Evolutionary conservation across 2,113 vertebrate species (phyloP).

Genomic region (Myrmophylax atrothorax): DNA sequence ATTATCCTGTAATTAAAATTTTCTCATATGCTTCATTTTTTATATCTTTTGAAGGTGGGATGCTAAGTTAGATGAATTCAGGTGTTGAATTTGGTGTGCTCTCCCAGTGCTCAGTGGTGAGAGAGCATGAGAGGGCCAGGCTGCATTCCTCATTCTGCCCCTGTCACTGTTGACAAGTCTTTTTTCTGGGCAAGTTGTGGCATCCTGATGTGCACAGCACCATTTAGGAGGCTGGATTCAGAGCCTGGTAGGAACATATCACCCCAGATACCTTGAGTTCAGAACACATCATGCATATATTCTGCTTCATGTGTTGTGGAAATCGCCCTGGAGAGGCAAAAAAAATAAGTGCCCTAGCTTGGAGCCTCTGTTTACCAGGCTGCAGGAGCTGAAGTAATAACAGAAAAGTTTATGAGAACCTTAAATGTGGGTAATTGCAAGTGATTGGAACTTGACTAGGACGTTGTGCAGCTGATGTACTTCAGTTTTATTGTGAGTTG

Average conservation of each 20-base stretch:
- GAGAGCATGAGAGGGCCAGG: neutral
- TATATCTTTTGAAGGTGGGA: neutral
- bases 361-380: neutral
- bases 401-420: neutral
- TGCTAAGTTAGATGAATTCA: neutral
- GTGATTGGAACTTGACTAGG: neutral
- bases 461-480: neutral
- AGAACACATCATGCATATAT: fast-evolving
- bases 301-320: neutral
- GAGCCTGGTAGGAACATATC: neutral
- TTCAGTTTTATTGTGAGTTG: neutral
- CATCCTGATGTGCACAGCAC: neutral
- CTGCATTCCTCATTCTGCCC: neutral
- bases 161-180: neutral
- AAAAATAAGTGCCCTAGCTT: neutral
- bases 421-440: neutral
- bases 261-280: neutral
- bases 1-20: neutral
- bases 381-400: neutral
- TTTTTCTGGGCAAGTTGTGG: neutral
- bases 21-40: neutral
- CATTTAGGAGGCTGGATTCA: neutral
- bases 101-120: neutral
- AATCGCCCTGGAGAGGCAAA: neutral
- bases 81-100: neutral